Evolutionary conservation across 2,888 invertebrate species (phyloP), one percentile per base, ranked within the genome.

Genomic region (Tetramorium bicarinatum): DNA sequence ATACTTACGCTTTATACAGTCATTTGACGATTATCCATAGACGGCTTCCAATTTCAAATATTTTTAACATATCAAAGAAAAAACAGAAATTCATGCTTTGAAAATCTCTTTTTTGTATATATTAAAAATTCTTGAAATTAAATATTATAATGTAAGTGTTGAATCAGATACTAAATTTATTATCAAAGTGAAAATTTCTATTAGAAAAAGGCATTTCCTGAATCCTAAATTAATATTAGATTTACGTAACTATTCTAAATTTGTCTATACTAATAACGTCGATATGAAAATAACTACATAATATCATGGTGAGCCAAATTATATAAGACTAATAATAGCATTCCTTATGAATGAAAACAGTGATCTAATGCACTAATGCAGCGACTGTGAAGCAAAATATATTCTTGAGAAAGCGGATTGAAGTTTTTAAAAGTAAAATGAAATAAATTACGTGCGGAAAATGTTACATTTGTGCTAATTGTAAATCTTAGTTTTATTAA

Each of bases 261-360:
- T 56, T 44, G 9, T 34, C 47, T 76, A 62, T 44, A 8, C 25
- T 56, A 21, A 74, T n/a, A 61, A 75, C 21, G 11, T 75, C 62
- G 62, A 49, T 49, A 38, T 34, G 15, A 62, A 34, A 47, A 15
- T 21, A 64, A 25, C 21, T 62, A 64, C 38, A n/a, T 49, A 21
- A 76, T 47, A 47, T 21, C 21, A 49, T 8, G 18, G 49, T 47
- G 47, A 62, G 34, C 49, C 47, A 62, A 62, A 44, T 62, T 75
- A 59, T 34, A 47, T 47, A 49, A 4, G 15, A 49, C 62, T 64
- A 64, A 62, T 62, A 61, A 61, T 62, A 76, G 47, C 62, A 49
- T 76, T 76, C 62, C 62, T 76, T 38, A 75, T 75, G 34, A 75
- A 75, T 75, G 47, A 76, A 76, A 76, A 38, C 34, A 62, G 1